Evolutionary conservation across 2,888 invertebrate species (phyloP), one percentile per base, ranked within the genome.

Genomic region (Campaea margaritaria): DNA sequence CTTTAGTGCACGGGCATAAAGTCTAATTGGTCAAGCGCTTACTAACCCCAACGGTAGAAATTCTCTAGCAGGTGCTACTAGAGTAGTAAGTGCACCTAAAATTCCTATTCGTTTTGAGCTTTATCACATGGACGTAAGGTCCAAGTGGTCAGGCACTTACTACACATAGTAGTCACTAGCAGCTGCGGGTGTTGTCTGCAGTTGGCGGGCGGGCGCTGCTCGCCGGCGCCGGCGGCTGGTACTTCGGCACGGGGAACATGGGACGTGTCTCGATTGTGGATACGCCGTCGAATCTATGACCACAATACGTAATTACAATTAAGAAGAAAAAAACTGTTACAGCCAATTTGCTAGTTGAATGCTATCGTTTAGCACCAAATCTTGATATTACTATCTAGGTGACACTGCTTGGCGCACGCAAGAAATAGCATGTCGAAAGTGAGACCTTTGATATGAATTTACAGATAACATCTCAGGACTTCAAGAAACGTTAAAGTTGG

Each of bases 261-360:
- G 92, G 86, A 14, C 86, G 85, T 12, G 92, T 75, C 65, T 83
- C 82, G 42, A 93, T 79, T 5, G 72, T 64, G 0, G 93, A 90
- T 4, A 93, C 93, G 4, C 76, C 79, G 42, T 93, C 92, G 65
- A 81, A 91, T 70, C 93, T 93, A 52, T 12, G 27, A 53, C n/a
- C 47, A 21, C 15, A 31, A 49, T 3, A 21, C 5, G 21, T 2
- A 39, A 7, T 8, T 9, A 36, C 14, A 46, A n/a, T n/a, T n/a
- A n/a, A n/a, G n/a, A n/a, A n/a, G n/a, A n/a, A n/a, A n/a, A n/a
- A n/a, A n/a, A n/a, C n/a, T n/a, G n/a, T n/a, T n/a, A n/a, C n/a
- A n/a, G n/a, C n/a, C n/a, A n/a, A n/a, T n/a, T n/a, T n/a, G n/a
- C n/a, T n/a, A n/a, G n/a, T n/a, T n/a, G n/a, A n/a, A n/a, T n/a